Percentiles rank a stretch among this genome's conserved stretches.
Conservation (phyloP, 2,113 vertebrate species). For the Ophiodon elongatus region DNA sequence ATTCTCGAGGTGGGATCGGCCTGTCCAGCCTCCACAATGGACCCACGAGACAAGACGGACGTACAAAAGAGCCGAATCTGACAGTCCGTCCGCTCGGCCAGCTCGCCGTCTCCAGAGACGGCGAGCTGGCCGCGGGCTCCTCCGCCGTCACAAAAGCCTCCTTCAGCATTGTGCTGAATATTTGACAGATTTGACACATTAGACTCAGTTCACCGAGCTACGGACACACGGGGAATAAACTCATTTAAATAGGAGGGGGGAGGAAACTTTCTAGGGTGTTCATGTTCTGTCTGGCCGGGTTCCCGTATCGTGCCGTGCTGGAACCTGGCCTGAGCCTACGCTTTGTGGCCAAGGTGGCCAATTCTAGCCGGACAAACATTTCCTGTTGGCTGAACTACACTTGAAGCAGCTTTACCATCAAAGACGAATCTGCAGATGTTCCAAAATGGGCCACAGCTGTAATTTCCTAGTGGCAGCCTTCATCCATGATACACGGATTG, state of each 20-base stretch:
- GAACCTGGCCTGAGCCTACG: neutral
- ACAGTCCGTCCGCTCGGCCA: slow-evolving; percentile 66
- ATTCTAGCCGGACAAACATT: neutral
- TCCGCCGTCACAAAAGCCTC: slow-evolving; percentile 67
- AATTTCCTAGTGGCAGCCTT: neutral
- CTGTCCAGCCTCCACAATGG: slow-evolving; percentile 77
- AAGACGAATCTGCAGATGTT: neutral
- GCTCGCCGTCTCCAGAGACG: slow-evolving; percentile 69
- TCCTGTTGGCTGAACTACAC: neutral
- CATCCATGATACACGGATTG: neutral
- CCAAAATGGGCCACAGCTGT: neutral
- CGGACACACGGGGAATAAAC: slow-evolving; percentile 35
- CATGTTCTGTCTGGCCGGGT: neutral
- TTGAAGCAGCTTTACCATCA: neutral
- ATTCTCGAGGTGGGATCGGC: slow-evolving; percentile 66
- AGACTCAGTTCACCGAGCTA: slow-evolving; percentile 54
- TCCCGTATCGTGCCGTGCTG: neutral
- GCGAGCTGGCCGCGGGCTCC: slow-evolving; percentile 47
- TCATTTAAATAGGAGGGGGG: slow-evolving; percentile 40
- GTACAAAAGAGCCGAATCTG: slow-evolving; percentile 74
- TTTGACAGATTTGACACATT: slow-evolving; percentile 73
- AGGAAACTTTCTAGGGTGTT: slow-evolving; percentile 9
- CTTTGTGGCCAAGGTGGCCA: neutral
- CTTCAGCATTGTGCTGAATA: slow-evolving; percentile 62
- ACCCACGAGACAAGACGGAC: slow-evolving; percentile 68